Evolutionary conservation across 2,797 vertebrate genomes (phyloP).

Genomic region (Pyrocephalus nanus): DNA sequence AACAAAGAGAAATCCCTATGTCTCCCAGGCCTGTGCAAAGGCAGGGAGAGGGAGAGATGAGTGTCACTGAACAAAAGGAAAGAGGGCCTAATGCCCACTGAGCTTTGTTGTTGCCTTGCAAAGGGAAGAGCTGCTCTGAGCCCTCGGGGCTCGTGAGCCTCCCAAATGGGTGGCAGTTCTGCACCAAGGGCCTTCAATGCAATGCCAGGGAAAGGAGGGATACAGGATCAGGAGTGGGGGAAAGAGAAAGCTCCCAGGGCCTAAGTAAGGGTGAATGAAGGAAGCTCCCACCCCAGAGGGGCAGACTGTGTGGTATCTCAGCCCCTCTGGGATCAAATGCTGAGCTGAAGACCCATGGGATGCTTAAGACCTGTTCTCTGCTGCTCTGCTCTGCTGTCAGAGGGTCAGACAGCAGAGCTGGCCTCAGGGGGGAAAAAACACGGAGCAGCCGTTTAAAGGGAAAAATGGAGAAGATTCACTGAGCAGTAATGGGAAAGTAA

Average conservation of each 20-base stretch:
- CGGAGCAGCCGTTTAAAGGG: slow-evolving; percentile 61
- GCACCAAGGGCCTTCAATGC: background rate
- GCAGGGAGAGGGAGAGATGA: background rate
- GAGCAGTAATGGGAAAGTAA: slow-evolving; percentile 76
- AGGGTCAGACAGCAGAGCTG: background rate
- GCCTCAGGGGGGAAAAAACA: slow-evolving; percentile 14
- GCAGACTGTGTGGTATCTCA: rapidly evolving
- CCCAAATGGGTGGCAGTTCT: background rate
- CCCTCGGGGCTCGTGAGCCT: rapidly evolving
- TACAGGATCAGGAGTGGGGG: rapidly evolving
- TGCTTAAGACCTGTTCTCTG: background rate
- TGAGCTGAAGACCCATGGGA: background rate
- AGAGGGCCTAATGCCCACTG: background rate
- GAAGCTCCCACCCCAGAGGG: background rate
- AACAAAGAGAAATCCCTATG: slow-evolving; percentile 14
- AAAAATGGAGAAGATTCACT: slow-evolving; percentile 53
- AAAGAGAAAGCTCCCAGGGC: background rate
- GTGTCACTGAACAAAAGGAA: background rate
- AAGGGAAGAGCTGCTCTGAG: background rate
- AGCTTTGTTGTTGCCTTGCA: background rate
- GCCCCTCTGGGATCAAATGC: background rate
- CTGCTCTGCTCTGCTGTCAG: background rate
- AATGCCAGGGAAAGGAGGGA: background rate
- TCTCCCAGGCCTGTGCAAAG: background rate
- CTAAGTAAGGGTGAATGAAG: background rate